Percentiles rank a stretch among this genome's conserved stretches.
Conservation (phyloP, 1,140 invertebrate species). For the Drosophila littoralis region DNA sequence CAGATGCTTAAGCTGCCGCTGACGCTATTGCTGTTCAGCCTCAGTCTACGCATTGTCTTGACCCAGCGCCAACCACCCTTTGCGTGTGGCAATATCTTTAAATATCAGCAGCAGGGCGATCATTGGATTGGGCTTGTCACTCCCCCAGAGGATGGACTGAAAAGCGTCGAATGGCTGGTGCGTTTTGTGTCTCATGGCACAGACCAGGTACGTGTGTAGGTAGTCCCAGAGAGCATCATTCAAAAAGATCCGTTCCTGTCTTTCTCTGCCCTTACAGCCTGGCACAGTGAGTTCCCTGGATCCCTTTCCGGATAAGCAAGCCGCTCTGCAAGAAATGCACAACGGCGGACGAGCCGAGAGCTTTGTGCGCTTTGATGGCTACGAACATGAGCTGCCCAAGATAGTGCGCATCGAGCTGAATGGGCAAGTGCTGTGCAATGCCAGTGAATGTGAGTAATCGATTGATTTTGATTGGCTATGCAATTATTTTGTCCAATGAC, state of each 20-base stretch:
- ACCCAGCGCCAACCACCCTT: slow-evolving; percentile 43
- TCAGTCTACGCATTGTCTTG: slow-evolving; percentile 31
- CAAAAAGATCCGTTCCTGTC: neutral
- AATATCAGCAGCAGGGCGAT: slow-evolving; percentile 23
- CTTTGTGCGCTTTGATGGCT: slow-evolving; percentile 43
- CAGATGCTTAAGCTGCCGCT: neutral
- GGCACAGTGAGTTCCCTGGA: slow-evolving; percentile 39
- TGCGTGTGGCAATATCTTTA: slow-evolving; percentile 38
- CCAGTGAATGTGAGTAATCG: slow-evolving; percentile 48
- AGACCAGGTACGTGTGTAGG: slow-evolving; percentile 21
- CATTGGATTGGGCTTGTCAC: slow-evolving; percentile 48
- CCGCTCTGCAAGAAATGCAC: slow-evolving; percentile 43
- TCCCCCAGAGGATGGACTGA: slow-evolving; percentile 37
- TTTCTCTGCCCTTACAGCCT: slow-evolving; percentile 15
- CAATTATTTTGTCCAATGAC: neutral
- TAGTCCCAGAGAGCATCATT: neutral
- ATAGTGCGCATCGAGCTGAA: slow-evolving; percentile 42
- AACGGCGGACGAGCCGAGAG: slow-evolving; percentile 43
- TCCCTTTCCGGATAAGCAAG: slow-evolving; percentile 47
- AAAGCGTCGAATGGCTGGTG: slow-evolving; percentile 43
- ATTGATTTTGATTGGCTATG: neutral
- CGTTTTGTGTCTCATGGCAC: slow-evolving; percentile 37
- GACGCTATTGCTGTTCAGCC: slow-evolving; percentile 18
- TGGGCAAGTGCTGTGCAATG: slow-evolving; percentile 40
- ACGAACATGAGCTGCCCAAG: slow-evolving; percentile 54